phyloP scores from a whole-genome alignment of 2,797 vertebrate genomes.

The Acomys russatus region DNA sequence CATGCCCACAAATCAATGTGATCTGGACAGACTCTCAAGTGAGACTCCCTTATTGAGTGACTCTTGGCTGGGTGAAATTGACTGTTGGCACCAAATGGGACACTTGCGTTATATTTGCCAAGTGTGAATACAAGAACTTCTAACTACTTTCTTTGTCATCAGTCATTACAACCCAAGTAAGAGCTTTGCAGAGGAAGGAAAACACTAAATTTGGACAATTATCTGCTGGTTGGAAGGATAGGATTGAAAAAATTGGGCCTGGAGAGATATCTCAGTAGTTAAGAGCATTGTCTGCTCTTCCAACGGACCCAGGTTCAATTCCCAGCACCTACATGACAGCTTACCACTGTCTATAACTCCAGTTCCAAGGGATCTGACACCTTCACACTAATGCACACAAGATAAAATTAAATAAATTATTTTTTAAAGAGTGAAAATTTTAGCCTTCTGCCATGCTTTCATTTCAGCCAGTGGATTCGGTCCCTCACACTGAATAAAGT shows the following conservation, averaged over 20 bases:
- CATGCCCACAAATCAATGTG: too few species aligned
- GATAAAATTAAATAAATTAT: too few species aligned
- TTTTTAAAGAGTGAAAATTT: too few species aligned
- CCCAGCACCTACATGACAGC: too few species aligned
- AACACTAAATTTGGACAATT: not conserved
- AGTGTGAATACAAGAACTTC: not conserved
- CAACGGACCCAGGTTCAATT: too few species aligned
- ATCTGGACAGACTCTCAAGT: not conserved
- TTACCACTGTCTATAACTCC: too few species aligned
- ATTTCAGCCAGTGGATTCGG: not conserved
- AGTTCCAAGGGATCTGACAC: too few species aligned
- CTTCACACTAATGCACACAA: too few species aligned
- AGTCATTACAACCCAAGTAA: not conserved
- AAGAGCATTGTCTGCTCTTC: too few species aligned
- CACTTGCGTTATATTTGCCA: not conserved
- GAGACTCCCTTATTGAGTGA: not conserved
- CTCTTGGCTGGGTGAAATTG: not conserved
- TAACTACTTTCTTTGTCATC: not conserved
- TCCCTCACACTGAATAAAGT: not conserved
- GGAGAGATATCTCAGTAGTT: too few species aligned
- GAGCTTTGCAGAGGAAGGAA: slow-evolving; percentile 28
- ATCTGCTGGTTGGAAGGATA: not conserved
- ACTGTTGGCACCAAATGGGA: not conserved
- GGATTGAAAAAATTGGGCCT: not conserved
- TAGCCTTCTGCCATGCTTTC: not conserved